Evolutionary conservation across 2,113 vertebrate genomes (phyloP).

Genomic region (Leucosticte australis): DNA sequence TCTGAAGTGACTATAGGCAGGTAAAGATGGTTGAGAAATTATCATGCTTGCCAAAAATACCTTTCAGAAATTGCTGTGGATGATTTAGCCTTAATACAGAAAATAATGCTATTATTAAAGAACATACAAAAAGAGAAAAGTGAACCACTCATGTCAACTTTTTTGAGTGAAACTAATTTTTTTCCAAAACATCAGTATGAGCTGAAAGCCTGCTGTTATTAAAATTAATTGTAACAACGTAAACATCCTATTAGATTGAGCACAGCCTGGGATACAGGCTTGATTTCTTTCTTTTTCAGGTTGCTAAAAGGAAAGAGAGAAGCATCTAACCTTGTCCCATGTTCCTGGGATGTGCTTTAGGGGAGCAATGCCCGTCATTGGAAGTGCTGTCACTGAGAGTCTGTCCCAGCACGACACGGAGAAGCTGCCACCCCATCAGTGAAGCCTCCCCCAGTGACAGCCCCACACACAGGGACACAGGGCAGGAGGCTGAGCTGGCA

Average conservation of each 20-base stretch:
- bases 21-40: neutral
- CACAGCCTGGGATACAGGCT: neutral
- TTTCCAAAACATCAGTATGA: neutral
- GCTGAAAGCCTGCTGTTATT: neutral
- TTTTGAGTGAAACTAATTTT: neutral
- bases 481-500: neutral
- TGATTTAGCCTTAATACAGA: neutral
- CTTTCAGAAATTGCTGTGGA: neutral
- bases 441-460: fast-evolving
- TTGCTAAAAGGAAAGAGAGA: neutral
- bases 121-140: neutral
- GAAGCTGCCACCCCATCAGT: fast-evolving
- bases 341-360: neutral
- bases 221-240: neutral
- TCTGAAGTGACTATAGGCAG: neutral
- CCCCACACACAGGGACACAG: neutral
- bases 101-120: neutral
- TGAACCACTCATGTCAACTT: fast-evolving
- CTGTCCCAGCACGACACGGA: fast-evolving
- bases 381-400: neutral
- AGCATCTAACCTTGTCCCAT: neutral
- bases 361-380: fast-evolving
- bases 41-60: neutral
- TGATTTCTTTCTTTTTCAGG: neutral
- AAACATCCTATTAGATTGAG: neutral